Conservation (phyloP, 1,140 invertebrate species). For the Polypedilum vanderplanki region DNA sequence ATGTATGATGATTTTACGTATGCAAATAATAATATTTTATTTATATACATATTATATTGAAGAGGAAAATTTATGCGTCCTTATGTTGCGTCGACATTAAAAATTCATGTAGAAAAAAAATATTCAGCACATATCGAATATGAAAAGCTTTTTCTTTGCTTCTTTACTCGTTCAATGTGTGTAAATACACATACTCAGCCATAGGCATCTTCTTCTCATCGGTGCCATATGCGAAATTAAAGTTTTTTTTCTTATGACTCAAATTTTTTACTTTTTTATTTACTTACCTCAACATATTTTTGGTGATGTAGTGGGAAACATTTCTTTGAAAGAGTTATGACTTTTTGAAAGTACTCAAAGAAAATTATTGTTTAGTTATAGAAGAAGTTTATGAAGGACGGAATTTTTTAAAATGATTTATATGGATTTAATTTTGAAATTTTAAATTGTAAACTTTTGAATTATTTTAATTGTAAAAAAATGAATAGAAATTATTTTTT, state of each 20-base stretch:
- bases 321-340: too few species aligned
- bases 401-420: too few species aligned
- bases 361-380: too few species aligned
- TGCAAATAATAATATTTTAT: conserved; percentile 29
- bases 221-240: not conserved
- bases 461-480: too few species aligned
- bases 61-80: conserved; percentile 4
- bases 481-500: too few species aligned
- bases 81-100: conserved; percentile 21
- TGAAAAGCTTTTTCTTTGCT: not conserved
- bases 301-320: too few species aligned
- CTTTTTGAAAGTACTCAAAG: too few species aligned
- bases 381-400: too few species aligned
- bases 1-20: conserved; percentile 27
- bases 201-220: not conserved
- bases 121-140: not conserved
- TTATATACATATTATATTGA: not conserved
- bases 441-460: too few species aligned
- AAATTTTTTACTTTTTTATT: too few species aligned
- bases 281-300: too few species aligned
- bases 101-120: conserved; percentile 26
- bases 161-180: not conserved
- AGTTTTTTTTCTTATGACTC: not conserved
- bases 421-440: too few species aligned
- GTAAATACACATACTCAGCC: not conserved